Evolutionary conservation across 1,140 invertebrate genomes (phyloP), one percentile per base, ranked within the genome.

Genomic region (Drosophila willistoni): DNA sequence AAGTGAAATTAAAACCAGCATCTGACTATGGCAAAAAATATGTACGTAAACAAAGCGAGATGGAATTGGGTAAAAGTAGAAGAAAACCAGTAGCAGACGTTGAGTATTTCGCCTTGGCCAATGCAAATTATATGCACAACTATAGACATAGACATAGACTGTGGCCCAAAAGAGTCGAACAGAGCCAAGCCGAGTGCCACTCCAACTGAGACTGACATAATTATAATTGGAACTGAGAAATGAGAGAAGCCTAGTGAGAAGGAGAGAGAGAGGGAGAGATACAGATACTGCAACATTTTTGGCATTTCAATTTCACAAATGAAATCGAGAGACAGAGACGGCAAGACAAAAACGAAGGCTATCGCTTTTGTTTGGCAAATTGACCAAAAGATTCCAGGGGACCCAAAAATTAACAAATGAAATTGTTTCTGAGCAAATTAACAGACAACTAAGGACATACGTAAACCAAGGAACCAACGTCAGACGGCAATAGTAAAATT

Each of bases 361-460:
- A 29, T 17, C 19, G 41, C 36, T 47, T 61, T 14, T 57, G 74
- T 51, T 66, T 63, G 75, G 51, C 68, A 73, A 87, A 86, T 79
- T 82, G 75, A 71, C 61, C 79, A 71, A 71, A 75, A 87, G 73
- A 79, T 83, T 73, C 70, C 66, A 34, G 61, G 63, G 17, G 44
- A 0, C 44, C 44, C 64, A 66, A 71, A 72, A 83, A 83, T 86
- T 86, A 86, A 79, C 79, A 86, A 86, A 86, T 87, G 76, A 71
- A 82, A 89, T 86, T 87, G 80, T 64, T 68, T 44, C 70, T 73
- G 47, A 36, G 64, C 71, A 86, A 87, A 86, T 86, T 79, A 89
- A 87, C 76, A 87, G 83, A 74, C 82, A 77, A 70, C 77, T 77
- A 64, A 76, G 63, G 64, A 61, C 63, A 63, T 10, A 71, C 64